Conservation (phyloP, 53 echinoderm and acorn worm species). For the Patiria pectinifera region DNA sequence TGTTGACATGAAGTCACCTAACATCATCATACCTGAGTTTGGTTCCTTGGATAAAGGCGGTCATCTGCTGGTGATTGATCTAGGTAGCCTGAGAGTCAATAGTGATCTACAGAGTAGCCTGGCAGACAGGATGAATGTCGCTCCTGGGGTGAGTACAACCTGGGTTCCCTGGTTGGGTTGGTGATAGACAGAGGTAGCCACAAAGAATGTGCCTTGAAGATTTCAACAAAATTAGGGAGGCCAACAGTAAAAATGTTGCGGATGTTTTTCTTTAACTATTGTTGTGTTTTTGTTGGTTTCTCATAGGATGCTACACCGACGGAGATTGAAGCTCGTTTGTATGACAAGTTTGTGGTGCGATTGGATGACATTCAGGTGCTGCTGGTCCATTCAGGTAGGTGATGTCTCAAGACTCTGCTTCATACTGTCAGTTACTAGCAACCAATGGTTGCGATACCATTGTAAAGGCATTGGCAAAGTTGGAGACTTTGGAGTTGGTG, state of each 20-base stretch:
- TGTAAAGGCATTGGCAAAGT: too few species aligned
- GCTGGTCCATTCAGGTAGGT: constrained; percentile 79
- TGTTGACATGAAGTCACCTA: constrained; percentile 94
- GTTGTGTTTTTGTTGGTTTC: neutral
- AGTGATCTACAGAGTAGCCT: constrained; percentile 89
- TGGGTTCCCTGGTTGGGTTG: neutral
- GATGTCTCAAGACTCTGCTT: neutral
- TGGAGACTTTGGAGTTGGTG: too few species aligned
- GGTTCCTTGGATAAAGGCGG: constrained; percentile 88
- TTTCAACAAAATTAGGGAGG: neutral
- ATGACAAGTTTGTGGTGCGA: constrained; percentile 92
- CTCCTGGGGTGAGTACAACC: constrained; percentile 75
- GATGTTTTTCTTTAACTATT: neutral
- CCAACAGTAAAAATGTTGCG: neutral
- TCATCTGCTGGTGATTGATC: constrained; percentile 87
- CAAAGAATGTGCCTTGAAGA: too few species aligned
- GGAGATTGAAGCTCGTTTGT: constrained; percentile 91
- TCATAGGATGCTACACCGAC: constrained; percentile 94
- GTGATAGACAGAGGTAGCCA: constrained; percentile 83
- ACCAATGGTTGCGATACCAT: too few species aligned
- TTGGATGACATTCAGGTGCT: constrained; percentile 92
- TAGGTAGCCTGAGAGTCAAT: constrained; percentile 94
- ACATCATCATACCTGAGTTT: constrained; percentile 95
- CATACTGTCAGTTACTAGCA: neutral
- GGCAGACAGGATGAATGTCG: constrained; percentile 42